Conservation (phyloP, 1,140 invertebrate genomes). For the Neuroterus valhalla region DNA sequence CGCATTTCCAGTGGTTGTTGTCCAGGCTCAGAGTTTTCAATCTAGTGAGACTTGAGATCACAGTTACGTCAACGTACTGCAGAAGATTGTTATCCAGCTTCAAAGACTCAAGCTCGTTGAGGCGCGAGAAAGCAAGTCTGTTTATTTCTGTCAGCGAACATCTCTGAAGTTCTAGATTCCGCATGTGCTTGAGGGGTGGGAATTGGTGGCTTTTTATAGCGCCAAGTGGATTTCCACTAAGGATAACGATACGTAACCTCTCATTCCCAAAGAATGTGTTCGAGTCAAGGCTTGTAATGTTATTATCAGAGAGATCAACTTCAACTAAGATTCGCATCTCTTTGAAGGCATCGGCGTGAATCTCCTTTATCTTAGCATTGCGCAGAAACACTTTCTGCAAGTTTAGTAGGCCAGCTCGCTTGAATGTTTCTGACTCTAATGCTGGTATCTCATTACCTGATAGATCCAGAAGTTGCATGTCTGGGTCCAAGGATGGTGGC, state of each 20-base stretch:
- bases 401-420: slow-evolving; percentile 85
- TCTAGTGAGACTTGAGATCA: slow-evolving; percentile 78
- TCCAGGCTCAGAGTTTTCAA: slow-evolving; percentile 87
- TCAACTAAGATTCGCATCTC: slow-evolving; percentile 91
- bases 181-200: slow-evolving; percentile 82
- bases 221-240: slow-evolving; percentile 84
- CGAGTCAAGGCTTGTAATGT: slow-evolving; percentile 80
- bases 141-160: slow-evolving; percentile 85
- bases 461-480: slow-evolving; percentile 90
- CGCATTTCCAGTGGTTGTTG: slow-evolving; percentile 92
- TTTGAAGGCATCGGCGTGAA: slow-evolving; percentile 88
- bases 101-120: slow-evolving; percentile 82
- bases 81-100: slow-evolving; percentile 82
- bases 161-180: slow-evolving; percentile 83
- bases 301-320: slow-evolving; percentile 87
- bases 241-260: slow-evolving; percentile 80
- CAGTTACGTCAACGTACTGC: slow-evolving; percentile 78
- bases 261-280: slow-evolving; percentile 86
- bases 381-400: slow-evolving; percentile 88
- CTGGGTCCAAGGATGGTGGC: slow-evolving; percentile 84
- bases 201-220: slow-evolving; percentile 81
- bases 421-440: slow-evolving; percentile 87
- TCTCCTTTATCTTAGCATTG: slow-evolving; percentile 82
- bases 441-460: slow-evolving; percentile 86
- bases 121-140: slow-evolving; percentile 80